Percentiles rank a stretch among this genome's conserved stretches.
These are phyloP conservation scores for Argynnis bischoffii DNA, from an alignment of 2,888 invertebrate genomes.

Conservation along the genomic window DNA sequence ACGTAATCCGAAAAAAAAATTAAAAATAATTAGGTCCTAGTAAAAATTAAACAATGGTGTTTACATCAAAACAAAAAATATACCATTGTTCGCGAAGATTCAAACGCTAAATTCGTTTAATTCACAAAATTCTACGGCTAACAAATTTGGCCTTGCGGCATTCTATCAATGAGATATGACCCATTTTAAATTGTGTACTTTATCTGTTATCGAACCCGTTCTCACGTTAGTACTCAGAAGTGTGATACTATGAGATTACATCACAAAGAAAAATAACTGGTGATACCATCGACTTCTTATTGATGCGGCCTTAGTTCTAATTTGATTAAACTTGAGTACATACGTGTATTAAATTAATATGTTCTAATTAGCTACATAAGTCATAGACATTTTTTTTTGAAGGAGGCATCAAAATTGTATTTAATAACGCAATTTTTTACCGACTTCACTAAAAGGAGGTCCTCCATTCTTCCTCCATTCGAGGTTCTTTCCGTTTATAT, in stretches of 20 bases:
- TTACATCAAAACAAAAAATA: not conserved
- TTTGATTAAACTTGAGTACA: not conserved
- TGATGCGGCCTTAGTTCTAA: not conserved
- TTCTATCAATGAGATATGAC: conserved; percentile 20
- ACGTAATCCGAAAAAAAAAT: too few species aligned
- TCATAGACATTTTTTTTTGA: too few species aligned
- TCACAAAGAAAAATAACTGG: conserved; percentile 3
- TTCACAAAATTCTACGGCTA: conserved; percentile 11
- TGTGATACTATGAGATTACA: conserved; percentile 4
- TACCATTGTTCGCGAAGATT: not conserved
- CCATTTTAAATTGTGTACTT: conserved; percentile 25
- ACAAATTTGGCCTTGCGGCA: conserved; percentile 19
- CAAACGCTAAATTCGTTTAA: not conserved
- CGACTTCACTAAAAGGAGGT: too few species aligned
- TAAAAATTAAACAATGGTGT: too few species aligned
- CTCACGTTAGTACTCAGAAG: conserved; percentile 8
- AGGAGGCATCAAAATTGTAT: too few species aligned
- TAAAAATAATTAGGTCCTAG: too few species aligned
- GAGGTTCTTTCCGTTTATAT: too few species aligned
- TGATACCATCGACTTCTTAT: not conserved
- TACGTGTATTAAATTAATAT: too few species aligned
- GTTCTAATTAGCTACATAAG: too few species aligned
- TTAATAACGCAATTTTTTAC: too few species aligned
- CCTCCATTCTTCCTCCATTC: too few species aligned
- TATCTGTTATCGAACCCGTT: conserved; percentile 17